These are phyloP conservation scores for Meriones psammophilus DNA, from an alignment of 2,797 vertebrate genomes.

Conservation along the genomic window DNA sequence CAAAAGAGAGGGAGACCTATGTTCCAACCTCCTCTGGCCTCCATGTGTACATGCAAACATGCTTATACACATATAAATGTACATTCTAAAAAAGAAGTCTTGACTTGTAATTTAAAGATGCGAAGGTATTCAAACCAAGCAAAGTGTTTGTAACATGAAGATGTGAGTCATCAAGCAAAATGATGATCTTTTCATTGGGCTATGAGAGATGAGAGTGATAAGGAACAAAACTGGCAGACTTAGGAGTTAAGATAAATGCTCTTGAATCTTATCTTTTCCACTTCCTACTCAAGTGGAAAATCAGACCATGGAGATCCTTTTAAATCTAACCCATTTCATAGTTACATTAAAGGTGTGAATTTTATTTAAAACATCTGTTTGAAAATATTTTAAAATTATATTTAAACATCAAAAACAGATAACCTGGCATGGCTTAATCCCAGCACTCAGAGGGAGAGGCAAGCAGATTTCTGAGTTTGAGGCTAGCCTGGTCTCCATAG, in stretches of 20 bases:
- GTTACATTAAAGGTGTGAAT: conserved; percentile 3
- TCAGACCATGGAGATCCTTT: not conserved
- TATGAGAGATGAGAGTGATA: not conserved
- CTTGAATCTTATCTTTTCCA: not conserved
- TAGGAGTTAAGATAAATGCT: not conserved
- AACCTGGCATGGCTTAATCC: not conserved
- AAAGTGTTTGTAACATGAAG: not conserved
- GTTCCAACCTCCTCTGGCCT: not conserved
- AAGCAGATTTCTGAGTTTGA: not conserved
- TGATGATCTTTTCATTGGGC: conserved; percentile 30
- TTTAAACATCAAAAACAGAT: not conserved
- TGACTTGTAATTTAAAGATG: not conserved
- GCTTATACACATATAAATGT: not conserved
- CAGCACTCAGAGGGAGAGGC: not conserved
- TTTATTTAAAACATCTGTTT: conserved; percentile 23
- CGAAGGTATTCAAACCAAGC: not conserved
- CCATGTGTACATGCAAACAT: not conserved
- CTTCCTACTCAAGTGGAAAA: not conserved
- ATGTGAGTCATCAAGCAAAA: not conserved
- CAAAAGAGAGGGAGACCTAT: not conserved
- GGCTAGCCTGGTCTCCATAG: not conserved
- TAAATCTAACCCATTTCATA: not conserved
- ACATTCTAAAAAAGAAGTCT: not conserved
- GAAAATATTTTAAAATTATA: conserved; percentile 28
- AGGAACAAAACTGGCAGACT: not conserved